phyloP scores from a whole-genome alignment of 2,797 vertebrate species.

The Gobionotothen gibberifrons region DNA sequence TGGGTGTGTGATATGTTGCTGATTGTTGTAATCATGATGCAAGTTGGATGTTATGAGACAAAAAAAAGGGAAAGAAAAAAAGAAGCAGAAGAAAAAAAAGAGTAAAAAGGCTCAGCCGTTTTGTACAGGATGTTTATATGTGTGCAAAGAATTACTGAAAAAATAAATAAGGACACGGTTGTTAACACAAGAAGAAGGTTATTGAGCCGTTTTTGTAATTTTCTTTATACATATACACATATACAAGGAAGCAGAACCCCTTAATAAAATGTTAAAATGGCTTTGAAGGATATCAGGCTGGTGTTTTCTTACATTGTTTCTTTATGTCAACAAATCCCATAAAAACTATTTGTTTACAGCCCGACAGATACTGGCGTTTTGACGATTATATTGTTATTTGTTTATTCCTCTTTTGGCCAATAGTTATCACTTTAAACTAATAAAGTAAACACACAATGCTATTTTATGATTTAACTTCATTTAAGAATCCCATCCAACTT shows the following conservation, averaged over 20 bases:
- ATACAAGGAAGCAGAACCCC: background rate
- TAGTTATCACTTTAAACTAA: background rate
- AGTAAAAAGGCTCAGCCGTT: conserved; percentile 76
- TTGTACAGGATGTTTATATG: conserved; percentile 94
- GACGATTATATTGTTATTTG: fast-evolving
- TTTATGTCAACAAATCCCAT: conserved; percentile 2
- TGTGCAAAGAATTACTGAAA: conserved; percentile 87
- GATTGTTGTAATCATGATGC: conserved; percentile 89
- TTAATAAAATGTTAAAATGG: background rate
- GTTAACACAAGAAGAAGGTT: conserved; percentile 51
- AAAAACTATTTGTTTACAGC: background rate
- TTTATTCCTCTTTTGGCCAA: background rate
- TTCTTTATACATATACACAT: background rate
- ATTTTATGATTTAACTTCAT: background rate
- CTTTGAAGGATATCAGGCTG: background rate
- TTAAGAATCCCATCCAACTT: background rate
- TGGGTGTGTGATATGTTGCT: conserved; percentile 87
- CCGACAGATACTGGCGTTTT: background rate
- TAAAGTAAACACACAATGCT: background rate
- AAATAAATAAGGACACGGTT: conserved; percentile 84
- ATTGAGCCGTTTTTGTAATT: conserved; percentile 18
- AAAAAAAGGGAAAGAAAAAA: conserved; percentile 72
- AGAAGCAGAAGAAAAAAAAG: conserved; percentile 69
- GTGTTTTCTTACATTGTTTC: conserved; percentile 6
- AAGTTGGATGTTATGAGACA: conserved; percentile 83